Conservation (phyloP, 2,113 vertebrate species). For the Misgurnus anguillicaudatus region DNA sequence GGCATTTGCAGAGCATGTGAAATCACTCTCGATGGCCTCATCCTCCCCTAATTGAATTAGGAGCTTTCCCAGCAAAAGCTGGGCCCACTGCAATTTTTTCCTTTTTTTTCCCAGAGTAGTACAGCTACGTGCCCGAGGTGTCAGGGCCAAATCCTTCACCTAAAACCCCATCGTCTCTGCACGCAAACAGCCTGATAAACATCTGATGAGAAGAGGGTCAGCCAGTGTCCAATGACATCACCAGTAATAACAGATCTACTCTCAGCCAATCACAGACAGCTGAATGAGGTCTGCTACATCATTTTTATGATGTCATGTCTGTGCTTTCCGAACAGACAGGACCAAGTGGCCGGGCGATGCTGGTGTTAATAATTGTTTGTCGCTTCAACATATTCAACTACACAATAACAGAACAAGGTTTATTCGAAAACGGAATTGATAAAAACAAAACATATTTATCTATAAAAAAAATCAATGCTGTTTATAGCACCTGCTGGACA, state of each 20-base stretch:
- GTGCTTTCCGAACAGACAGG: constrained; percentile 45
- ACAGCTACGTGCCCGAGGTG: constrained; percentile 43
- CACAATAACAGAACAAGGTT: background rate
- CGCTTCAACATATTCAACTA: background rate
- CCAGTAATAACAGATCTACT: constrained; percentile 48
- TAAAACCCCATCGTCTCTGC: constrained; percentile 48
- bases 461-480: background rate
- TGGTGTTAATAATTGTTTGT: background rate
- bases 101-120: constrained; percentile 33
- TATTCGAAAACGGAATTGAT: background rate
- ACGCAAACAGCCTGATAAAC: constrained; percentile 62
- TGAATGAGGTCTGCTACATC: constrained; percentile 29
- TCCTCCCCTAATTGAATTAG: constrained; percentile 77
- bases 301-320: constrained; percentile 57
- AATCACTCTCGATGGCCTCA: constrained; percentile 68
- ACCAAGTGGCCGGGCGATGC: constrained; percentile 1
- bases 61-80: constrained; percentile 63
- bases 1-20: constrained; percentile 68
- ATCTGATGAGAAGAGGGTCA: constrained; percentile 64
- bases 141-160: constrained; percentile 55
- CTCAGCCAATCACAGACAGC: constrained; percentile 50
- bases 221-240: constrained; percentile 72
- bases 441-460: background rate
- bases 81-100: constrained; percentile 33
- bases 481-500: background rate